phyloP scores from a whole-genome alignment of 1,140 invertebrate species.

The Drosophila pectinifera region DNA sequence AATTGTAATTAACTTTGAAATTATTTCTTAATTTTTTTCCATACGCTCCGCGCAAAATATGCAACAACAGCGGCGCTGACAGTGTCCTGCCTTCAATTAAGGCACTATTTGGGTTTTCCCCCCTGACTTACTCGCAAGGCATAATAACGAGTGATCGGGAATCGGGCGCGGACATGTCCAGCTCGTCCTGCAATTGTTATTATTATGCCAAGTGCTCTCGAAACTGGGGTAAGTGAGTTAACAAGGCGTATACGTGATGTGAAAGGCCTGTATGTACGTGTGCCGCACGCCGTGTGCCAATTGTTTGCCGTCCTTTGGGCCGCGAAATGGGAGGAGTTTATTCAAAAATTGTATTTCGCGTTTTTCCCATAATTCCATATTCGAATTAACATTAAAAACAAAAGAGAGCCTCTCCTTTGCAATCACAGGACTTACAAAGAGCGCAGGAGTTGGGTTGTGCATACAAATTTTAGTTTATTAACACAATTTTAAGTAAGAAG shows the following conservation, averaged over 20 bases:
- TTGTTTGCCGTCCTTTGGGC: slow-evolving; percentile 2
- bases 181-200: slow-evolving; percentile 25
- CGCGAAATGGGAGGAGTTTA: neutral
- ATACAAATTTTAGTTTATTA: no score
- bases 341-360: neutral
- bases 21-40: slow-evolving; percentile 57
- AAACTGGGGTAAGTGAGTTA: slow-evolving; percentile 24
- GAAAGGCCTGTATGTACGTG: neutral
- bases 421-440: neutral
- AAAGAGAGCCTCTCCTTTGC: neutral
- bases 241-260: slow-evolving; percentile 43
- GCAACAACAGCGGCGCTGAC: neutral
- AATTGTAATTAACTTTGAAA: slow-evolving; percentile 66
- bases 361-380: slow-evolving; percentile 3
- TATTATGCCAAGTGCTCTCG: slow-evolving; percentile 40
- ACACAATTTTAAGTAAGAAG: no score
- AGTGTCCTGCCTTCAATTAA: slow-evolving; percentile 13
- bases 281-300: neutral
- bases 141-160: slow-evolving; percentile 18
- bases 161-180: neutral
- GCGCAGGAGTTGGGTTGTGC: neutral
- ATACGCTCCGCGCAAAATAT: slow-evolving; percentile 10
- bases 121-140: slow-evolving; percentile 35
- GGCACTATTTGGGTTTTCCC: slow-evolving; percentile 13
- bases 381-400: slow-evolving; percentile 7